Conservation (phyloP, 2,797 vertebrate genomes). For the Clarias platycephalus region DNA sequence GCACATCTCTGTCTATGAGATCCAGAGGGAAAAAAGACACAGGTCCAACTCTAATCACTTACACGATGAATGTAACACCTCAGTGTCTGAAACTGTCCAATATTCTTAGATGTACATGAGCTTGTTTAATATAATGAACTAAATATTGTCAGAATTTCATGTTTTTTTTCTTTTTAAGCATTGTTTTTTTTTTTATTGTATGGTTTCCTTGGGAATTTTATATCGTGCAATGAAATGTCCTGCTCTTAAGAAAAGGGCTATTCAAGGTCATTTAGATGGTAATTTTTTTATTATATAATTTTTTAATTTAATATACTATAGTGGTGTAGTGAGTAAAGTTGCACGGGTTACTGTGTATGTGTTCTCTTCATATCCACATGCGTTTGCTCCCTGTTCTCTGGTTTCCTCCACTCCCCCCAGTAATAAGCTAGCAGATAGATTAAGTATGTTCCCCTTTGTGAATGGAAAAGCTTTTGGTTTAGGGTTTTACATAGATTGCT, state of each 20-base stretch:
- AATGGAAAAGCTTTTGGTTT: background rate
- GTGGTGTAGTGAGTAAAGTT: background rate
- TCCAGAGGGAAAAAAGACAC: constrained; percentile 78
- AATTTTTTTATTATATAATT: background rate
- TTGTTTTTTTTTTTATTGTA: too few species aligned
- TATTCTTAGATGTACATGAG: background rate
- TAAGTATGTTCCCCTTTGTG: background rate
- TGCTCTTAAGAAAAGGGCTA: background rate
- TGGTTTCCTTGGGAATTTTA: background rate
- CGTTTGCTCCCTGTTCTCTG: background rate
- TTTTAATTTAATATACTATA: background rate
- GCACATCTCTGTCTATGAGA: constrained; percentile 89
- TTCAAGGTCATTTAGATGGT: background rate
- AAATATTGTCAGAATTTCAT: background rate
- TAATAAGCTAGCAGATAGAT: background rate
- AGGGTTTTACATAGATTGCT: background rate
- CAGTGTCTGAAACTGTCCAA: background rate
- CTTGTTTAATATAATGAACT: background rate
- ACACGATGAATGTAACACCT: background rate
- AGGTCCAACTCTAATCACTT: constrained; percentile 69
- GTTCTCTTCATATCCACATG: background rate
- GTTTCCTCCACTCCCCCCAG: background rate
- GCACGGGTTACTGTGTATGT: too few species aligned
- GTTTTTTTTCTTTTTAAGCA: background rate
- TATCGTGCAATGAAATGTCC: background rate